Evolutionary conservation across 1,140 invertebrate species (phyloP).

Genomic region (Drosophila tropicalis): DNA sequence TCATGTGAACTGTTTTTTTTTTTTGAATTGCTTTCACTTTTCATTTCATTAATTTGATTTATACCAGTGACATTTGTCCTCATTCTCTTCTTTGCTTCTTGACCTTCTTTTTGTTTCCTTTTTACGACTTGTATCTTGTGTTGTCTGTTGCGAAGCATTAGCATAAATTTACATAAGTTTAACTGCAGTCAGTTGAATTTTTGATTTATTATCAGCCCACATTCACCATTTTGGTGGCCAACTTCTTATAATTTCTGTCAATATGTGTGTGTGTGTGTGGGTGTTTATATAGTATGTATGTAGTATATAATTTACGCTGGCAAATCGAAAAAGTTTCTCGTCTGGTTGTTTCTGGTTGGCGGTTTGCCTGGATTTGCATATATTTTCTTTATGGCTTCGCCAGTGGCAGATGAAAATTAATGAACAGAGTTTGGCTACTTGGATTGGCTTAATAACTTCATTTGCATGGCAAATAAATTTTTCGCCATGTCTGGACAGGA

Average conservation of each 20-base stretch:
- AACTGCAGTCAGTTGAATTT: conserved; percentile 39
- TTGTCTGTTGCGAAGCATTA: conserved; percentile 24
- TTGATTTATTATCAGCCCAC: conserved; percentile 35
- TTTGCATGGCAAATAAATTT: conserved; percentile 21
- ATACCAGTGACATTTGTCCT: conserved; percentile 42
- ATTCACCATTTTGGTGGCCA: conserved; percentile 25
- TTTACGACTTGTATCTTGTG: conserved; percentile 12
- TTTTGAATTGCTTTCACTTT: conserved; percentile 55
- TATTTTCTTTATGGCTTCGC: conserved; percentile 12
- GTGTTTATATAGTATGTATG: conserved; percentile 28
- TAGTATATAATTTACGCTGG: conserved; percentile 59
- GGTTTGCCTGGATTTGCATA: conserved; percentile 42
- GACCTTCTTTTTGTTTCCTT: conserved; percentile 21
- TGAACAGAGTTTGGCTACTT: conserved; percentile 30
- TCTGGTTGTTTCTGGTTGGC: conserved; percentile 16
- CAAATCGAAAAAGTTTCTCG: conserved; percentile 70
- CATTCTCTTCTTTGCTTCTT: conserved; percentile 25
- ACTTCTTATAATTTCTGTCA: conserved; percentile 58
- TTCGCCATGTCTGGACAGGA: neutral
- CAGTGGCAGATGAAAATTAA: conserved; percentile 56
- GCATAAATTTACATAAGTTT: conserved; percentile 70
- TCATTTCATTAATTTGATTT: conserved; percentile 66
- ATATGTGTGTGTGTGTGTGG: conserved; percentile 9
- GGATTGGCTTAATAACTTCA: conserved; percentile 15
- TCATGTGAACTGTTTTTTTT: conserved; percentile 11